Conservation (phyloP, 1,140 invertebrate species). For the Nasonia vitripennis region DNA sequence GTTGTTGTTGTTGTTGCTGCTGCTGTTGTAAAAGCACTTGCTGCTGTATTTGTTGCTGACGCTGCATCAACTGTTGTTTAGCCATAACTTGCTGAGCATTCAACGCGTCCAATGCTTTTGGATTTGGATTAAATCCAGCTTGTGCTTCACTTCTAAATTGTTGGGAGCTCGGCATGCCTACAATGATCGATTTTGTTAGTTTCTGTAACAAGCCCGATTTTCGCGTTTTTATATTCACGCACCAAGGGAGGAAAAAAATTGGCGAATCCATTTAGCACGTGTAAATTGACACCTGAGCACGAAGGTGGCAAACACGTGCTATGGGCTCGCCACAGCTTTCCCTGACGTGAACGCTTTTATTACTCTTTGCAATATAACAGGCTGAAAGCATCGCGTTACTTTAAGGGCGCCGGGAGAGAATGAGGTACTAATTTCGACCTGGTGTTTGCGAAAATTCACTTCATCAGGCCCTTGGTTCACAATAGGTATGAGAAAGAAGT, state of each 20-base stretch:
- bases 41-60: slow-evolving; percentile 67
- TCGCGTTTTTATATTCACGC: too few relatives aligned
- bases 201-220: too few relatives aligned
- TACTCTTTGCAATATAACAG: neutral
- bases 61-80: slow-evolving; percentile 64
- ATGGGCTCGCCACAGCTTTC: too few relatives aligned
- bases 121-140: slow-evolving; percentile 58
- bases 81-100: slow-evolving; percentile 67
- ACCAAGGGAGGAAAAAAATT: too few relatives aligned
- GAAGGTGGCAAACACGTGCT: too few relatives aligned
- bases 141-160: slow-evolving; percentile 70
- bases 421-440: too few relatives aligned
- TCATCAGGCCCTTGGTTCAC: too few relatives aligned
- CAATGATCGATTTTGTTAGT: neutral
- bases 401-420: too few relatives aligned
- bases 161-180: slow-evolving; percentile 70
- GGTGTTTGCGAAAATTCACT: neutral
- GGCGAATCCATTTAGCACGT: too few relatives aligned
- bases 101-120: slow-evolving; percentile 69
- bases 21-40: neutral
- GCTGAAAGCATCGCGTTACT: neutral
- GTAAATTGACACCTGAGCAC: too few relatives aligned
- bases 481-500: too few relatives aligned
- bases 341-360: too few relatives aligned
- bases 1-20: slow-evolving; percentile 51